phyloP scores from a whole-genome alignment of 2,113 vertebrate genomes.

The Gymnarchus niloticus region DNA sequence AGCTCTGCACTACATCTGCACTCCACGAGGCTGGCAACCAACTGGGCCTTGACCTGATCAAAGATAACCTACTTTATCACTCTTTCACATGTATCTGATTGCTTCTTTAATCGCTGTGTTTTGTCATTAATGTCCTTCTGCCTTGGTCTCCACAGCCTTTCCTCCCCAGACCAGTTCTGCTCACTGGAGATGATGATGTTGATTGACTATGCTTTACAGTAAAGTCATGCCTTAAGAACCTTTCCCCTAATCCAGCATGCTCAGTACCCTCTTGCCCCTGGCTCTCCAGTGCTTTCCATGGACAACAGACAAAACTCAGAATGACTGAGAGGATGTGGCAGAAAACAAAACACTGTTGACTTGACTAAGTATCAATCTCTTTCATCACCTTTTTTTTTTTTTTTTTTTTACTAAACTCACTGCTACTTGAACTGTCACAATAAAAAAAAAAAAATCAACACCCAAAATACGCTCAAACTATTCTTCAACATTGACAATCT shows the following conservation, averaged over 20 bases:
- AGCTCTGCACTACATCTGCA: not conserved
- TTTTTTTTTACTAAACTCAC: too few relatives aligned
- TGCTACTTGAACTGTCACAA: too few relatives aligned
- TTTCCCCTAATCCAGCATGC: not conserved
- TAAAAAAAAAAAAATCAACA: too few relatives aligned
- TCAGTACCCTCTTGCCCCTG: not conserved
- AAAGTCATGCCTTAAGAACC: not conserved
- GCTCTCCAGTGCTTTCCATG: not conserved
- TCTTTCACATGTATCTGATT: not conserved
- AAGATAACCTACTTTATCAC: not conserved
- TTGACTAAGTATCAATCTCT: not conserved
- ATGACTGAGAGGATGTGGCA: not conserved
- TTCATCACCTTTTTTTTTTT: not conserved
- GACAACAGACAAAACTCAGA: not conserved
- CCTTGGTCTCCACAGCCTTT: not conserved
- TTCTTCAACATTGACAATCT: not conserved
- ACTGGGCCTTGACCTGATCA: not conserved
- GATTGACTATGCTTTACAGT: not conserved
- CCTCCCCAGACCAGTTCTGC: not conserved
- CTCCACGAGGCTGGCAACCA: not conserved
- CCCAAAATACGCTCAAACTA: not conserved
- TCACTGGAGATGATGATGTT: not conserved
- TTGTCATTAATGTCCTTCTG: not conserved
- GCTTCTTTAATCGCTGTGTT: not conserved
- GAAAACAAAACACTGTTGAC: not conserved